phyloP scores from a whole-genome alignment of 1,140 invertebrate species.

The Ceratosolen fusciceps region DNA sequence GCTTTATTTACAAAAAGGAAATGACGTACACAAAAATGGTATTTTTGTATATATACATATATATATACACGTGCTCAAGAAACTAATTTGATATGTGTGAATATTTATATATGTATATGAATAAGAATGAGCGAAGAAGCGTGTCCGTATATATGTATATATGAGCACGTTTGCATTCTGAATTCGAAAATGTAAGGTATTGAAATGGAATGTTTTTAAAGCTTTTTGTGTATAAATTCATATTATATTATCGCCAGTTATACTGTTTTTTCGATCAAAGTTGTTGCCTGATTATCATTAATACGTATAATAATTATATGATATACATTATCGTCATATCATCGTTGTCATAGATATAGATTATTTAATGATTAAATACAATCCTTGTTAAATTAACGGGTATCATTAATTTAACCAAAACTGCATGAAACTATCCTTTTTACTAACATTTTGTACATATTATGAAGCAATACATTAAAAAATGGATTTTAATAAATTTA shows the following conservation, averaged over 20 bases:
- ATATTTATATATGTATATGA: not conserved
- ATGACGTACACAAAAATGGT: slow-evolving; percentile 46
- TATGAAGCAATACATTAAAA: too few species aligned
- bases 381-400: slow-evolving; percentile 48
- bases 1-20: slow-evolving; percentile 31
- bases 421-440: not conserved
- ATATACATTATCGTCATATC: slow-evolving; percentile 51
- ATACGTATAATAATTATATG: slow-evolving; percentile 49
- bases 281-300: slow-evolving; percentile 54
- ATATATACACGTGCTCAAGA: too few species aligned
- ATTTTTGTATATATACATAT: too few species aligned
- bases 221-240: slow-evolving; percentile 54
- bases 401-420: slow-evolving; percentile 27
- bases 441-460: too few species aligned
- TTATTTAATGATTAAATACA: slow-evolving; percentile 49
- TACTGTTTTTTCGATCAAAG: slow-evolving; percentile 53
- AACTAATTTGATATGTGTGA: slow-evolving; percentile 22
- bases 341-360: slow-evolving; percentile 51
- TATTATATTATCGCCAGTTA: slow-evolving; percentile 51
- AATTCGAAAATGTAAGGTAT: slow-evolving; percentile 44
- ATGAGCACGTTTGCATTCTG: slow-evolving; percentile 41
- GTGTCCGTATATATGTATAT: not conserved
- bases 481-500: too few species aligned
- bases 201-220: slow-evolving; percentile 52
- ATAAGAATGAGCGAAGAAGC: not conserved